phyloP scores from a whole-genome alignment of 2,113 vertebrate genomes.

The Vidua macroura region DNA sequence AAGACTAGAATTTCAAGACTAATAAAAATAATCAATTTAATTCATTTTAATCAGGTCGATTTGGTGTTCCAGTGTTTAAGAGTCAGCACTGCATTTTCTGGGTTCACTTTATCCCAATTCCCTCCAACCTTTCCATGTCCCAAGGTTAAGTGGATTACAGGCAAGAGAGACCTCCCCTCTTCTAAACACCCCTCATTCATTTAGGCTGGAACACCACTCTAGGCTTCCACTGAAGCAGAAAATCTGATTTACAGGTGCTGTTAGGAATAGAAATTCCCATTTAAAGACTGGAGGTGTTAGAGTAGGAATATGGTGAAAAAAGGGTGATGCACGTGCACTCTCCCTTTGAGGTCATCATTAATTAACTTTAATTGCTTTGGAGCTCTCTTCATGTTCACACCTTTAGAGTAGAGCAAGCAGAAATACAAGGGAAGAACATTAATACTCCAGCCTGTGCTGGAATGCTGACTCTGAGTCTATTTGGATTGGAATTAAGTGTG shows the following conservation, averaged over 20 bases:
- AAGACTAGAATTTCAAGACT: not conserved
- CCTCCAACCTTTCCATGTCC: not conserved
- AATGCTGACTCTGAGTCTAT: not conserved
- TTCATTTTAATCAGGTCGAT: not conserved
- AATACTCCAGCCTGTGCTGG: not conserved
- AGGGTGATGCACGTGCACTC: not conserved
- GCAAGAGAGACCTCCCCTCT: not conserved
- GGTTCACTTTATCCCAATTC: not conserved
- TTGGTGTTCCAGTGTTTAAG: not conserved
- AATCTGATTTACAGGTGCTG: not conserved
- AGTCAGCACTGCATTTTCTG: rapidly evolving
- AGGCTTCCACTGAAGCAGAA: not conserved
- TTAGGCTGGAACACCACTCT: not conserved
- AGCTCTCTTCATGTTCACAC: not conserved
- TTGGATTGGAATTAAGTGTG: not conserved
- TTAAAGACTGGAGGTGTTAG: not conserved
- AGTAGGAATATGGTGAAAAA: not conserved
- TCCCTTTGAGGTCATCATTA: not conserved
- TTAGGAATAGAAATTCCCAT: not conserved
- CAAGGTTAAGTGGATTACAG: not conserved
- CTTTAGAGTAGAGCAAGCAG: not conserved
- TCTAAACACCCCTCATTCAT: not conserved
- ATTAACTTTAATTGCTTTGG: not conserved
- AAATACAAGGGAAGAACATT: not conserved
- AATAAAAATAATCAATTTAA: not conserved